These are phyloP conservation scores for Hyles vespertilio DNA, from an alignment of 1,140 invertebrate genomes.

Conservation along the genomic window DNA sequence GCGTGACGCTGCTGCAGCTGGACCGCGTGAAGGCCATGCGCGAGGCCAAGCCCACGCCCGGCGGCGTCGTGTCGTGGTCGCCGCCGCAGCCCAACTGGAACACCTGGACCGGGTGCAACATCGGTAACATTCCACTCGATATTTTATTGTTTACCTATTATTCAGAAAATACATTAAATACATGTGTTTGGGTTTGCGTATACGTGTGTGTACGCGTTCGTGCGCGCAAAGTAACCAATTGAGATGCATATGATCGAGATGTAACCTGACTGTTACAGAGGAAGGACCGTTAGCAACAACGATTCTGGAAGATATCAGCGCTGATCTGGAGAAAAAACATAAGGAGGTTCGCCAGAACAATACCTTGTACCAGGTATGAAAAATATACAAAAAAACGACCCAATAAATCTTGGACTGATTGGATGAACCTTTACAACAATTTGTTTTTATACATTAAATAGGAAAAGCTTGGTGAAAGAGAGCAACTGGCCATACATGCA, in stretches of 20 bases:
- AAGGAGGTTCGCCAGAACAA: constrained; percentile 81
- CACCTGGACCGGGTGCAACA: constrained; percentile 95
- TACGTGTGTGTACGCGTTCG: too few species aligned
- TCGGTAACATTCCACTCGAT: constrained; percentile 73
- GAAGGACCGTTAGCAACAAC: constrained; percentile 90
- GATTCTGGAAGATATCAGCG: constrained; percentile 87
- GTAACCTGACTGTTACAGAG: constrained; percentile 77
- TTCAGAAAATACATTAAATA: too few species aligned
- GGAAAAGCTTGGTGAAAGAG: constrained; percentile 82
- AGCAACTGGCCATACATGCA: constrained; percentile 84
- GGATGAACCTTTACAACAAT: too few species aligned
- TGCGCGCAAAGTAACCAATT: too few species aligned
- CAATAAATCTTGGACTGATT: too few species aligned
- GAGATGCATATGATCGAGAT: too few species aligned
- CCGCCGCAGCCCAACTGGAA: constrained; percentile 98
- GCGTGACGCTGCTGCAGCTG: constrained; percentile 45
- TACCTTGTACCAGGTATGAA: constrained; percentile 52
- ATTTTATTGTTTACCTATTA: too few species aligned
- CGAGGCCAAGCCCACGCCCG: constrained; percentile 67
- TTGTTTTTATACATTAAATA: constrained; percentile 40
- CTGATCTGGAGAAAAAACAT: constrained; percentile 82
- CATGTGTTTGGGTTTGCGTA: too few species aligned
- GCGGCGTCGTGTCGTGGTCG: constrained; percentile 94
- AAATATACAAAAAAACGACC: too few species aligned
- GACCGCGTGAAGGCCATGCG: constrained; percentile 55